Base-by-base conservation (phyloP, 2,888 invertebrate species). In the Andrena bucephala region DNA sequence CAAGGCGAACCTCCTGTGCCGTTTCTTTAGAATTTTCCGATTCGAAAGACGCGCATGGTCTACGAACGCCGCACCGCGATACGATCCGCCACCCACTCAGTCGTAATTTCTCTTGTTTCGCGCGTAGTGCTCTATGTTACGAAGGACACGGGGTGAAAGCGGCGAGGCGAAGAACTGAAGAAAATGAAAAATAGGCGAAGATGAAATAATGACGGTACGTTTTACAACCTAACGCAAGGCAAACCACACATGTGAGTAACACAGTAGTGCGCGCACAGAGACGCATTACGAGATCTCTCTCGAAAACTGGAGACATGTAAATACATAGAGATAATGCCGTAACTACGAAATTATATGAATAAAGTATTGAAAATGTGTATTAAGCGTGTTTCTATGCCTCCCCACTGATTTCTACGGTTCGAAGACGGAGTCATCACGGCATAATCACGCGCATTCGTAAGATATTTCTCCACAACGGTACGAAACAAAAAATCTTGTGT, bases 341-440 rank as follows among this genome's bases (percentile, higher is more conserved):
- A 88, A 89, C 84, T 90, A 88, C 88, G 73, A 91, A 89, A 90
- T 92, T 91, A 89, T 90, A 91, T 86, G 90, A 92, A 91, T 92
- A 91, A 92, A 91, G 77, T 89, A 90, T 83, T 86, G 79, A 87
- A 87, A 90, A 88, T 80, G 80, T 83, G 76, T 50, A 70, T 16
- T 50, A 73, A 33, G 8, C 2, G 7, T n/a, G 13, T 54, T 78
- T 31, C 27, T 2, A 29, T 68, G 29, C 36, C 42, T 50, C 24
- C 31, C 66, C 5, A 2, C 1, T 2, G 13, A 10, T 5, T 10
- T 10, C 3, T 20, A 8, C 20, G 7, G 24, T 54, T 36, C n/a
- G 8, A 16, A 2, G 16, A 27, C 36, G 33, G 8, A 36, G 20
- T 20, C 20, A 20, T 20, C 20, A 20, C 20, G 20, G 20, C 20